Conservation (phyloP, 2,888 invertebrate genomes). For the Argyresthia albistria region DNA sequence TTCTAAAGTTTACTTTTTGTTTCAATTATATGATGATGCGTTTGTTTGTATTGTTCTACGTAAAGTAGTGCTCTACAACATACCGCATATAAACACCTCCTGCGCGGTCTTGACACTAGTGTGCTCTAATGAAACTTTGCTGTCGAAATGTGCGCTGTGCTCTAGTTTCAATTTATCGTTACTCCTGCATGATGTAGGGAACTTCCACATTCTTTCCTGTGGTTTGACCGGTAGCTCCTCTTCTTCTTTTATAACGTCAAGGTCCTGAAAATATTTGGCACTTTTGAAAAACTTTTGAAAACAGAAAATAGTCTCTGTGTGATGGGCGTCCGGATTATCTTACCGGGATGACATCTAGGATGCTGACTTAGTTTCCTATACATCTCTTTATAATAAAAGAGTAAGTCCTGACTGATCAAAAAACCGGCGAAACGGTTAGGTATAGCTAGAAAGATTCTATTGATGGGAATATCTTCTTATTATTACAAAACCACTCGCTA, state of each 20-base stretch:
- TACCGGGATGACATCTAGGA: too few species aligned
- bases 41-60: too few species aligned
- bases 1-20: too few species aligned
- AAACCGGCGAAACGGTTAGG: too few species aligned
- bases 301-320: not conserved
- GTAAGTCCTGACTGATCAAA: too few species aligned
- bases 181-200: not conserved
- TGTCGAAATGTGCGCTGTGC: slow-evolving; percentile 40
- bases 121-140: slow-evolving; percentile 40
- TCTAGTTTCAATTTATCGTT: slow-evolving; percentile 1
- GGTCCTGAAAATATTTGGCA: slow-evolving; percentile 22
- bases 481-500: too few species aligned
- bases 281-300: not conserved
- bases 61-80: not conserved
- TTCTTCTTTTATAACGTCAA: slow-evolving; percentile 30
- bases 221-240: not conserved
- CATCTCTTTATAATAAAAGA: too few species aligned
- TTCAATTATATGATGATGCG: too few species aligned
- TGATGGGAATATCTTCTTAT: too few species aligned
- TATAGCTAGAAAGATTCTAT: too few species aligned
- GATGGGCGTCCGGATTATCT: not conserved
- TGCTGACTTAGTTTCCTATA: too few species aligned
- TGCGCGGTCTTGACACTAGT: slow-evolving; percentile 46
- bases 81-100: slow-evolving; percentile 57
- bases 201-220: not conserved